Evolutionary conservation across 2,888 invertebrate species (phyloP), one percentile per base, ranked within the genome.

Genomic region (Cepaea hortensis): DNA sequence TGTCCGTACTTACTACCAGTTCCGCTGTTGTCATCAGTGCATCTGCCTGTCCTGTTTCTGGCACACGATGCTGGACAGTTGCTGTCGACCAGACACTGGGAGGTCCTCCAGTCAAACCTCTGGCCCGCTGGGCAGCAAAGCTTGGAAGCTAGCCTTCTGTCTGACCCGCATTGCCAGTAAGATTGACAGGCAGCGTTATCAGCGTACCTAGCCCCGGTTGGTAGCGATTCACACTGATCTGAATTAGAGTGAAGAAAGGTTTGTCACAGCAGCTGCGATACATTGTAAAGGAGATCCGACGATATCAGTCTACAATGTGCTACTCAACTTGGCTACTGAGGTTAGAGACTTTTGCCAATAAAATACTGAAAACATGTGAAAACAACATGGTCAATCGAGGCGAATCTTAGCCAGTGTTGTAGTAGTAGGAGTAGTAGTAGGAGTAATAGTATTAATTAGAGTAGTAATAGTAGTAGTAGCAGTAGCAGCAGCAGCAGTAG

Each of bases 41-140:
- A 81, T 3, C 2, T n/a, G 9, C 46, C 18, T 35, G 70, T 20
- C 50, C 48, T n/a, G 50, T 68, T 70, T 35, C 9, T 18, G 1
- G 48, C 70, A n/a, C 81, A 81, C 11, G 70, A 50, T 11, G 48
- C 50, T n/a, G 62, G 81, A 50, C 81, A 81, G 0, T 68, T 20
- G 70, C 50, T 70, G 46, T 81, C 81, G 5, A 4, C 7, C 18
- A 70, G 50, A 70, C 89, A 89, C 18, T 35, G 48, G 0, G 72
- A 50, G 5, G 65, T 61, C 3, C 35, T 13, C 0, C n/a, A n/a
- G 73, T 89, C 81, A 80, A 88, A 89, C 13, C 82, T 83, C 80
- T 87, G 85, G 9, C 89, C 89, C 1, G 68, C 83, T 20, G 85
- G 85, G 75, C 89, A 89, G 77, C 89, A 89, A 13, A n/a, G 72